Base-by-base conservation (phyloP, 2,888 invertebrate genomes). In the Drosophila robusta region DNA sequence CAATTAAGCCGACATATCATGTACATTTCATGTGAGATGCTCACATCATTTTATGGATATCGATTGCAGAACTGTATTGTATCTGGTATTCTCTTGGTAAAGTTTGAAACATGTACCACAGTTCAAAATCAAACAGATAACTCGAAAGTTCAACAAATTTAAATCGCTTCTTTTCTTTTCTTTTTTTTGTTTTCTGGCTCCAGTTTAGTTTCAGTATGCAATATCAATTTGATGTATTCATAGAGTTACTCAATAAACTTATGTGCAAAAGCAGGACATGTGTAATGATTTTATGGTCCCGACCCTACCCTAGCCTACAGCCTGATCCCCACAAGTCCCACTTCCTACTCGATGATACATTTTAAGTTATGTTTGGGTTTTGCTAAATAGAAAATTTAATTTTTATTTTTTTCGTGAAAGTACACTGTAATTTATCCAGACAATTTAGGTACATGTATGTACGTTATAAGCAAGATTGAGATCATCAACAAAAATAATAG, bases 181-280 rank as follows among this genome's bases (percentile, higher is more conserved):
- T 18, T 2, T 18, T 18, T 38, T 3, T n/a, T n/a, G 42, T 42
- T 14, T 5, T 52, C 36, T 29, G 18, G 14, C 67, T 67, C 9
- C 42, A 38, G 11, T 46, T 50, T 26, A 45, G 36, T 50, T 73
- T 57, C 22, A 56, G 42, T 46, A 75, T 75, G 72, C 71, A 75
- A 75, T 63, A 57, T 63, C 36, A 63, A 54, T 22, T 55, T 70
- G 52, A 39, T 70, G 36, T 51, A 55, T 7, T 45, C n/a, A 55
- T 46, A 38, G 26, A 32, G 18, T 24, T 49, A 69, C 39, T 22
- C 44, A 63, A 50, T 47, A 47, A 47, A 75, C 18, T 42, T 54
- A 60, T 71, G 68, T 71, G 73, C 74, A 74, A 74, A 65, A 47
- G 54, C 78, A 62, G 73, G 73, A 55, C 22, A 77, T 67, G 61